These are phyloP conservation scores for Venustaconcha ellipsiformis DNA, from an alignment of 1,140 invertebrate species.

Conservation along the genomic window DNA sequence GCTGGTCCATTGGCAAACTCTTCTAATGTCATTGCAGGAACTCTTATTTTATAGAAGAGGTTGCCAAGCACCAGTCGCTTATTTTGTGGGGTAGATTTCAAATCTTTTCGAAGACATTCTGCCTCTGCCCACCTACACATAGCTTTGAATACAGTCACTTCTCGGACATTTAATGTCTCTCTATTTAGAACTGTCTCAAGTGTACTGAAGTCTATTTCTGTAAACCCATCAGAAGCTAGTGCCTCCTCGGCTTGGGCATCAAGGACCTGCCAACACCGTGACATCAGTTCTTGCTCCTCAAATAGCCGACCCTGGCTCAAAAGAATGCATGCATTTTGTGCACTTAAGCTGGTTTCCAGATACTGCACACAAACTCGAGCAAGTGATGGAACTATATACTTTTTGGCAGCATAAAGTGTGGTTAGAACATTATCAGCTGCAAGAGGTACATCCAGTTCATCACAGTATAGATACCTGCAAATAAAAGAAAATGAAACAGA, in stretches of 20 bases:
- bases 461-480: slow-evolving; percentile 93
- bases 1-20: slow-evolving; percentile 88
- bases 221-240: slow-evolving; percentile 86
- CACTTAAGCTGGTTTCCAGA: slow-evolving; percentile 82
- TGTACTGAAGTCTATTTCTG: slow-evolving; percentile 87
- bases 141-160: slow-evolving; percentile 83
- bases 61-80: slow-evolving; percentile 78
- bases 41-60: slow-evolving; percentile 82
- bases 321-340: slow-evolving; percentile 86
- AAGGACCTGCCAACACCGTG: slow-evolving; percentile 88
- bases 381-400: slow-evolving; percentile 85
- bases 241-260: slow-evolving; percentile 88
- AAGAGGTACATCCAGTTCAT: slow-evolving; percentile 82
- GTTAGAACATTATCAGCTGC: slow-evolving; percentile 88
- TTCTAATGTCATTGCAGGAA: slow-evolving; percentile 87
- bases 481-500: slow-evolving; percentile 11
- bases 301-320: slow-evolving; percentile 83
- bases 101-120: slow-evolving; percentile 78
- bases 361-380: slow-evolving; percentile 88
- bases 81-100: slow-evolving; percentile 79
- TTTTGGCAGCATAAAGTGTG: slow-evolving; percentile 88
- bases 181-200: slow-evolving; percentile 83
- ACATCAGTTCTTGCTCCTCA: slow-evolving; percentile 84
- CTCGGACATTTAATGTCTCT: slow-evolving; percentile 84
- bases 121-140: slow-evolving; percentile 81